These are phyloP conservation scores for Potorous gilbertii DNA, from an alignment of 2,797 vertebrate species.

Conservation along the genomic window DNA sequence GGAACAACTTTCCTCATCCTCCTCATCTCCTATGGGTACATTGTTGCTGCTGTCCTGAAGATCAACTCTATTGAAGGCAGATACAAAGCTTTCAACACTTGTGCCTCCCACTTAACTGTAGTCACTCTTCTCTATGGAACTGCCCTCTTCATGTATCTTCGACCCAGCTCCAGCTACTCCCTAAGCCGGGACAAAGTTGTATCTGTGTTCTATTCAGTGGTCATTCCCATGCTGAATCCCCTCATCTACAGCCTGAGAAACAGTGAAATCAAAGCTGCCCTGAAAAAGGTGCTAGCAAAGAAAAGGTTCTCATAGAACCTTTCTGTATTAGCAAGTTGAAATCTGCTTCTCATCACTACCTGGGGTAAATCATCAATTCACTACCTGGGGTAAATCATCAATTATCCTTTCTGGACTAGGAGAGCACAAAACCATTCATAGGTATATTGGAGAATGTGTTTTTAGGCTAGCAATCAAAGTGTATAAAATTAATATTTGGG, in stretches of 20 bases:
- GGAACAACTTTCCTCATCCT: constrained; percentile 69
- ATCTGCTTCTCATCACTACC: neutral
- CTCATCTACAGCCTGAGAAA: constrained; percentile 82
- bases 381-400: neutral
- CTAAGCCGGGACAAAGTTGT: constrained; percentile 76
- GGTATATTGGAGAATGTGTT: neutral
- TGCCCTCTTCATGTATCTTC: constrained; percentile 77
- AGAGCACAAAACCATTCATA: neutral
- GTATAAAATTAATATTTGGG: neutral
- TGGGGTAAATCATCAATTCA: neutral
- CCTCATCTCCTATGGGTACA: constrained; percentile 72
- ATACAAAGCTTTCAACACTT: constrained; percentile 75
- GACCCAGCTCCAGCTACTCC: constrained; percentile 74
- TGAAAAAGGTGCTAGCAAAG: constrained; percentile 60
- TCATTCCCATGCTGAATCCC: constrained; percentile 81
- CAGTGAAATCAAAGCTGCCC: constrained; percentile 77
- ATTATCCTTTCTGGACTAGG: neutral
- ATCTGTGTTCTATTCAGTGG: constrained; percentile 78
- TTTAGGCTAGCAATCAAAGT: neutral
- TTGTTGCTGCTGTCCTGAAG: constrained; percentile 64
- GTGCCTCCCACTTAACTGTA: constrained; percentile 72
- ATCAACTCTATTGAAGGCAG: constrained; percentile 63
- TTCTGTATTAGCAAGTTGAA: neutral
- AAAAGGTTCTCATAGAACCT: constrained; percentile 39
- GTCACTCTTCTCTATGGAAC: constrained; percentile 77